Evolutionary conservation across 2,797 vertebrate species (phyloP), one percentile per base, ranked within the genome.

Genomic region (Anableps anableps): DNA sequence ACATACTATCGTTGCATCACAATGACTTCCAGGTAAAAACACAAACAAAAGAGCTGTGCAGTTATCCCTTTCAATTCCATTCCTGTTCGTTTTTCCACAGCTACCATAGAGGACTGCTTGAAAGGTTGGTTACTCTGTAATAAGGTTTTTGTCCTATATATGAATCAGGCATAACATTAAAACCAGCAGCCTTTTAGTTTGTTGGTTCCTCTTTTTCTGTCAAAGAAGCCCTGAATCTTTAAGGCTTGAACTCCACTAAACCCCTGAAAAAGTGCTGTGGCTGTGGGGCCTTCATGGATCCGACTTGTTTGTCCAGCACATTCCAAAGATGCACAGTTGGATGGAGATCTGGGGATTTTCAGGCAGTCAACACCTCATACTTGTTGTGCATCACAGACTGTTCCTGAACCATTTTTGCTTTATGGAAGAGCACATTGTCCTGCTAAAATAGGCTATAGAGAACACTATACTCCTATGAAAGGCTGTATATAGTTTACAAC

Each of bases 51-150:
- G 41, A 68, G 45, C 17, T 68, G 64, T 19, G 36, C 64, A n/a
- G 26, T 71, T 41, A 47, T 38, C 48, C 38, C 55, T 83, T 89
- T 88, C 80, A 74, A 86, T 84, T 78, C 87, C 29, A 36, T 23
- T 75, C 23, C 75, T 43, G 45, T 81, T 76, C 74, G 4, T 43
- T 50, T 84, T 77, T 80, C 3, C 71, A 45, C 13, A 76, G 64
- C 84, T 83, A 73, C 81, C 90, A 91, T 88, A 74, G 78, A 89
- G 84, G 62, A 83, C 86, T 88, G 88, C 73, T 77, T 81, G 75
- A 26, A 79, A 82, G 48, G 60, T 80, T 88, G 62, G 34, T 70
- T 85, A 74, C 77, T 80, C 81, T 77, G 68, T 83, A 76, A 75
- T 74, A 94, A 92, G 94, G 93, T 91, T 79, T 85, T 83, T 77